Base-by-base conservation (phyloP, 2,113 vertebrate species). In the Oncorhynchus mykiss region DNA sequence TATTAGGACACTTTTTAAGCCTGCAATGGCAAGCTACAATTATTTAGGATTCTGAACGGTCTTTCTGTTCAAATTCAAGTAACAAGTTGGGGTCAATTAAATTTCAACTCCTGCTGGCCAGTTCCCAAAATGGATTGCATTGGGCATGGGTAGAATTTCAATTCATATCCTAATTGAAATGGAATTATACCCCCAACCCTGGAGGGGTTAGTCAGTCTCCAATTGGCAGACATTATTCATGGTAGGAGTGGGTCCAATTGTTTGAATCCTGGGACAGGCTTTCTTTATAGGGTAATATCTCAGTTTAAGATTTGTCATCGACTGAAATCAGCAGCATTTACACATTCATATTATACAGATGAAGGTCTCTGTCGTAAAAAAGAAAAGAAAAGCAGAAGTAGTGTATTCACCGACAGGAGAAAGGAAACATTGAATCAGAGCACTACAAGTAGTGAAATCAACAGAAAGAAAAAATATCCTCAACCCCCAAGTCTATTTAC, bases 261-360 rank as follows among this genome's bases (percentile, higher is more conserved):
- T 49, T 64, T 74, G 65, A 79, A 78, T 70, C 39, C 67, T 39
- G 78, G 80, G 80, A 87, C 78, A 79, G 78, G 79, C 75, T 76
- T 81, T 76, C 78, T 86, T 83, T 84, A 80, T 87, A 86, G 84
- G 83, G 78, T 62, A 69, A 71, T 69, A n/a, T 76, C 77, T 83
- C 73, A 9, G 34, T 66, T 70, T 64, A 73, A 76, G 85, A 90
- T 87, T 90, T 86, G 86, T 89, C 86, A 80, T 84, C 77, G 77
- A 84, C 75, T 80, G 74, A 88, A 88, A 86, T 87, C 85, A 89
- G 89, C 90, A 90, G 88, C 88, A 92, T 90, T 88, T 91, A 91
- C 85, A 88, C 81, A 88, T 89, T 80, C 86, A 88, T 89, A 87
- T 86, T 80, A 88, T 86, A 91, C 84, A 89, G 80, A 82, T 86